Conservation (phyloP, 2,797 vertebrate genomes). For the Amazona ochrocephala region DNA sequence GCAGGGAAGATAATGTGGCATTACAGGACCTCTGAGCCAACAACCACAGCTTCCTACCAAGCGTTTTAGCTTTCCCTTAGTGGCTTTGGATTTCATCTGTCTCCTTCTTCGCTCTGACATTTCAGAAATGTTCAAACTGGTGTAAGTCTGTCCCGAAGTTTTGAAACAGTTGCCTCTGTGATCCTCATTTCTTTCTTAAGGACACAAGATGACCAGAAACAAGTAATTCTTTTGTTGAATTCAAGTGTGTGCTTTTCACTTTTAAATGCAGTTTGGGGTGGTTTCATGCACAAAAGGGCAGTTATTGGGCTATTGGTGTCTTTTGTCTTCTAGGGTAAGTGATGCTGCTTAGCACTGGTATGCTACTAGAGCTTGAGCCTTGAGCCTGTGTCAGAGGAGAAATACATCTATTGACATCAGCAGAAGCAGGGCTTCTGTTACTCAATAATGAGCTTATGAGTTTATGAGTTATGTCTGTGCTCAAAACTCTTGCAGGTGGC, state of each 20-base stretch:
- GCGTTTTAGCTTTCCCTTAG: slow-evolving; percentile 12
- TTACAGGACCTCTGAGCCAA: slow-evolving; percentile 45
- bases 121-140: background rate
- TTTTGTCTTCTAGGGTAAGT: background rate
- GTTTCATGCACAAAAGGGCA: slow-evolving; percentile 16
- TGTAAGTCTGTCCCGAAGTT: background rate
- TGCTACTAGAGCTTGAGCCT: background rate
- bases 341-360: background rate
- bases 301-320: background rate
- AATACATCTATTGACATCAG: background rate
- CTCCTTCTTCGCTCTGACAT: slow-evolving; percentile 26
- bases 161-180: background rate
- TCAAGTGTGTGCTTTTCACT: background rate
- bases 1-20: slow-evolving; percentile 12
- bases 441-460: background rate
- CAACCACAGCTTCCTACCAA: slow-evolving; percentile 41
- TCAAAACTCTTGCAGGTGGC: background rate
- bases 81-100: slow-evolving; percentile 44
- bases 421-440: background rate
- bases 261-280: slow-evolving; percentile 8
- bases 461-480: background rate
- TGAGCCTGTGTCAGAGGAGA: background rate
- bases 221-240: background rate
- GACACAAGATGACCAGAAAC: background rate
- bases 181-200: background rate